A percentile compares a stretch with the other conserved stretches of the same genome.
Conservation (phyloP, 2,888 invertebrate genomes). For the Pteria penguin region DNA sequence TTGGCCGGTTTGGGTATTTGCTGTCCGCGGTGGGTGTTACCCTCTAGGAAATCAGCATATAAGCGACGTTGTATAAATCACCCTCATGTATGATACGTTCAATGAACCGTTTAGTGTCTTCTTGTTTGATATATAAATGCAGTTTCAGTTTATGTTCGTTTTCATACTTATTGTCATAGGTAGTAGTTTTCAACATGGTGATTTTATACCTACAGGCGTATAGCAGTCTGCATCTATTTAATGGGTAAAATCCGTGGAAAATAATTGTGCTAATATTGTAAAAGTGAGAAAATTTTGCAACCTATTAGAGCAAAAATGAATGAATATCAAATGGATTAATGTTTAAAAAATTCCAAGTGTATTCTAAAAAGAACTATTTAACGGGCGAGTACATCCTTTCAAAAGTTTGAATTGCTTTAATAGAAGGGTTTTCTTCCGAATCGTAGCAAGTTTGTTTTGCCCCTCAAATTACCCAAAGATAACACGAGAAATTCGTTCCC, state of each 20-base stretch:
- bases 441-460: constrained; percentile 45
- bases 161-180: no score
- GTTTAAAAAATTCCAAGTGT: background rate
- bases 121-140: no score
- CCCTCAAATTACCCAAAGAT: constrained; percentile 50
- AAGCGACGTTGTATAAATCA: constrained; percentile 23
- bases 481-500: constrained; percentile 43
- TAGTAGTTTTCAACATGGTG: no score
- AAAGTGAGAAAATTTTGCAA: background rate
- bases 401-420: constrained; percentile 40
- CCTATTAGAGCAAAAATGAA: background rate
- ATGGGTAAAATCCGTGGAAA: no score
- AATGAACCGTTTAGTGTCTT: no score
- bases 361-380: constrained; percentile 37
- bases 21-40: constrained; percentile 41
- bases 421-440: constrained; percentile 36
- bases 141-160: no score
- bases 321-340: background rate
- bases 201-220: no score
- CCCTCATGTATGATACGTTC: no score
- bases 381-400: constrained; percentile 42
- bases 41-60: constrained; percentile 28
- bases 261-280: constrained; percentile 20
- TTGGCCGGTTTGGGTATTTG: constrained; percentile 56
- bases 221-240: no score